Evolutionary conservation across 1,140 invertebrate genomes (phyloP).

Genomic region (Lamellibrachia luymesi): DNA sequence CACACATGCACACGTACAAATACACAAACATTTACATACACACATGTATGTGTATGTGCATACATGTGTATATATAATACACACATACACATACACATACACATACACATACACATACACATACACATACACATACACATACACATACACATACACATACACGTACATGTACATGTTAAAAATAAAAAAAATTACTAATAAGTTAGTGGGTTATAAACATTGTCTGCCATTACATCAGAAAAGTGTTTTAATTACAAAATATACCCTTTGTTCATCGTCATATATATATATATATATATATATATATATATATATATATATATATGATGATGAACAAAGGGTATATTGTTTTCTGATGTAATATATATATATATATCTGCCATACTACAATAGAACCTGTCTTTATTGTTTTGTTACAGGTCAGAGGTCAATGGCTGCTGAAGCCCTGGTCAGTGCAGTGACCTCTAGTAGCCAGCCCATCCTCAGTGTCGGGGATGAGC

Average conservation of each 20-base stretch:
- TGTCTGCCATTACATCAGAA: background rate
- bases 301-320: too few species aligned
- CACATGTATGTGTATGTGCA: too few species aligned
- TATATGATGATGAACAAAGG: too few species aligned
- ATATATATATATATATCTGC: background rate
- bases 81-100: too few species aligned
- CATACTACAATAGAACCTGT: background rate
- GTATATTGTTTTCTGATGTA: too few species aligned
- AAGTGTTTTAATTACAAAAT: background rate
- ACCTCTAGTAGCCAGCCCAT: background rate
- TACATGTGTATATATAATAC: too few species aligned
- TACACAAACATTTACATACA: too few species aligned
- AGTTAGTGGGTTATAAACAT: too few species aligned
- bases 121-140: too few species aligned
- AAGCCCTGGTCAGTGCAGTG: background rate
- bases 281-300: background rate
- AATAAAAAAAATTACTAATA: background rate
- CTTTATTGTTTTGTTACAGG: background rate
- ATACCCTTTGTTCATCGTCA: background rate
- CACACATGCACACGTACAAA: background rate
- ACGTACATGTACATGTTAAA: background rate
- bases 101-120: too few species aligned
- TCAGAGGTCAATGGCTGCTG: background rate
- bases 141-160: too few species aligned
- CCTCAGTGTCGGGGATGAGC: background rate